A percentile compares a stretch with the other conserved stretches of the same genome.
Evolutionary conservation across 2,888 invertebrate genomes (phyloP).

Genomic region (Drosophila phalerata): DNA sequence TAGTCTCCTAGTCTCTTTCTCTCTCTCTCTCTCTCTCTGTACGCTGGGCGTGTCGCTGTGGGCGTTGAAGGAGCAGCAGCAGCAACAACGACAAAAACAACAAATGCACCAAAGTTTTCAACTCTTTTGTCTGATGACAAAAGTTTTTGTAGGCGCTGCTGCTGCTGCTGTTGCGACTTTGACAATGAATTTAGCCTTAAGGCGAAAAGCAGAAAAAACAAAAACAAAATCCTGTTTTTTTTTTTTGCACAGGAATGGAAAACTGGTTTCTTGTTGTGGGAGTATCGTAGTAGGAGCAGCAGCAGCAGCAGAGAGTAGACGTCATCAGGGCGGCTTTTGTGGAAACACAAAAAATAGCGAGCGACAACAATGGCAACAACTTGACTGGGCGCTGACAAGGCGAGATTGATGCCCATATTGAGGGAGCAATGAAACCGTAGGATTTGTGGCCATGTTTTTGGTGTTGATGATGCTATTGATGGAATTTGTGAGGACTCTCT

Average conservation of each 20-base stretch:
- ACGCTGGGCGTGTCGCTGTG: slow-evolving; percentile 40
- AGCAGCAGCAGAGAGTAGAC: slow-evolving; percentile 44
- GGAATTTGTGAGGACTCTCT: slow-evolving; percentile 7
- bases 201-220: slow-evolving; percentile 55
- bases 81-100: not conserved
- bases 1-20: slow-evolving; percentile 23
- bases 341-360: slow-evolving; percentile 7
- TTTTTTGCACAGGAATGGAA: slow-evolving; percentile 48
- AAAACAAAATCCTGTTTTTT: slow-evolving; percentile 68
- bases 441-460: slow-evolving; percentile 46
- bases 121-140: slow-evolving; percentile 80
- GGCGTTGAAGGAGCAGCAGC: slow-evolving; percentile 26
- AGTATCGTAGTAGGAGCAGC: slow-evolving; percentile 46
- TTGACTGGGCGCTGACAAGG: slow-evolving; percentile 77
- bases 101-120: slow-evolving; percentile 55
- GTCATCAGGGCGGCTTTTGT: slow-evolving; percentile 68
- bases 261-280: slow-evolving; percentile 73
- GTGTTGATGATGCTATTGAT: slow-evolving; percentile 39
- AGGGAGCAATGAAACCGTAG: slow-evolving; percentile 37
- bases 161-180: slow-evolving; percentile 65
- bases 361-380: slow-evolving; percentile 70
- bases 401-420: slow-evolving; percentile 73
- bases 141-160: slow-evolving; percentile 76
- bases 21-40: not conserved
- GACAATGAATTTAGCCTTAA: slow-evolving; percentile 80